phyloP scores from a whole-genome alignment of 2,888 invertebrate genomes.

The Lasioglossum vierecki region DNA sequence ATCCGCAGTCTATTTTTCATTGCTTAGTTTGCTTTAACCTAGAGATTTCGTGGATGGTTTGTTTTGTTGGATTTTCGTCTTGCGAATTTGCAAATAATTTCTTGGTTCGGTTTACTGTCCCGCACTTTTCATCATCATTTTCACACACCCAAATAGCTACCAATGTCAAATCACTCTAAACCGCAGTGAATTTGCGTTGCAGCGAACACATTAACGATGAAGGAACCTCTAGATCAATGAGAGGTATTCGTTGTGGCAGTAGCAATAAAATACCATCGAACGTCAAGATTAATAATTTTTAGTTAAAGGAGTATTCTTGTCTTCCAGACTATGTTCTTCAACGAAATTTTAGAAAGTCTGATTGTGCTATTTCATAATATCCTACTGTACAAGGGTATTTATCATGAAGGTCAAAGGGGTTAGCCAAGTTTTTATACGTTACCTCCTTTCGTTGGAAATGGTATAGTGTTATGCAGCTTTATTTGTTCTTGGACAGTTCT shows the following conservation, averaged over 20 bases:
- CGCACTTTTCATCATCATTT: not conserved
- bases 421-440: too few species aligned
- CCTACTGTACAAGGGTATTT: too few species aligned
- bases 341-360: too few species aligned
- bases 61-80: not conserved
- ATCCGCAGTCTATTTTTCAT: not conserved
- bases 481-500: too few species aligned
- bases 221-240: not conserved
- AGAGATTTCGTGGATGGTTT: not conserved
- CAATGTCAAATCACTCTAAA: conserved; percentile 4
- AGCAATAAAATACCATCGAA: not conserved
- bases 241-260: not conserved
- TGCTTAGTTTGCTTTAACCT: not conserved
- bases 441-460: too few species aligned
- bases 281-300: not conserved
- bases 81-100: not conserved
- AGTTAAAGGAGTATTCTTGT: not conserved
- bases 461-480: too few species aligned
- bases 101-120: not conserved
- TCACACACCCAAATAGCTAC: not conserved
- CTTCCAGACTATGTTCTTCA: not conserved
- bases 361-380: too few species aligned
- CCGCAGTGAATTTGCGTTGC: not conserved
- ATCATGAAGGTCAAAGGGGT: too few species aligned
- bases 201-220: not conserved